Conservation (phyloP, 2,888 invertebrate species). For the Epirrita christyi region DNA sequence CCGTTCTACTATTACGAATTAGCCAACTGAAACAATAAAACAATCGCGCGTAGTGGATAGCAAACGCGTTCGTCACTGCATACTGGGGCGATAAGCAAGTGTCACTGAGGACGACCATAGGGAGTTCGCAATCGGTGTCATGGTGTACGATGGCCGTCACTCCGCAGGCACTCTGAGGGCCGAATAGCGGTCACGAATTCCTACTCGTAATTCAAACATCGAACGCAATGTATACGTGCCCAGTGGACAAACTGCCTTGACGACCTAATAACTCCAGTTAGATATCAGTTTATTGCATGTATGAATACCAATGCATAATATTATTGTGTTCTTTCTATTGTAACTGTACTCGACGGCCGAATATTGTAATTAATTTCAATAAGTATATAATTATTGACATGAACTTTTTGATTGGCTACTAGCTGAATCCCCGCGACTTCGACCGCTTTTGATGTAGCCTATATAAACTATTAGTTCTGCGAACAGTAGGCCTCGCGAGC, state of each 20-base stretch:
- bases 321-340: constrained; percentile 23
- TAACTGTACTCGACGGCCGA: constrained; percentile 24
- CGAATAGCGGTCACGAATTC: constrained; percentile 83
- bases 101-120: constrained; percentile 59
- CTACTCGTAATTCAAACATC: constrained; percentile 81
- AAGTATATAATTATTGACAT: constrained; percentile 1
- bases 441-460: too few relatives aligned
- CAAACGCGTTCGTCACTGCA: constrained; percentile 72
- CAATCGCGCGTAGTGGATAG: constrained; percentile 64
- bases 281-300: constrained; percentile 57
- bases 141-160: constrained; percentile 58
- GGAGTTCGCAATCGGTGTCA: constrained; percentile 77
- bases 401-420: too few relatives aligned
- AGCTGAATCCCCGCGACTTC: too few relatives aligned
- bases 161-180: constrained; percentile 57
- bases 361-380: constrained; percentile 6
- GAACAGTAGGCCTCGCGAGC: too few relatives aligned
- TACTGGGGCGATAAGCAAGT: constrained; percentile 60
- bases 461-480: too few relatives aligned
- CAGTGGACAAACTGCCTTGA: constrained; percentile 70
- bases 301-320: constrained; percentile 50
- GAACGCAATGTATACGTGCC: constrained; percentile 73
- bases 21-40: constrained; percentile 74
- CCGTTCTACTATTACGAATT: constrained; percentile 69
- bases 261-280: constrained; percentile 75